Evolutionary conservation across 2,113 vertebrate species (phyloP).

Genomic region (Motacilla alba): DNA sequence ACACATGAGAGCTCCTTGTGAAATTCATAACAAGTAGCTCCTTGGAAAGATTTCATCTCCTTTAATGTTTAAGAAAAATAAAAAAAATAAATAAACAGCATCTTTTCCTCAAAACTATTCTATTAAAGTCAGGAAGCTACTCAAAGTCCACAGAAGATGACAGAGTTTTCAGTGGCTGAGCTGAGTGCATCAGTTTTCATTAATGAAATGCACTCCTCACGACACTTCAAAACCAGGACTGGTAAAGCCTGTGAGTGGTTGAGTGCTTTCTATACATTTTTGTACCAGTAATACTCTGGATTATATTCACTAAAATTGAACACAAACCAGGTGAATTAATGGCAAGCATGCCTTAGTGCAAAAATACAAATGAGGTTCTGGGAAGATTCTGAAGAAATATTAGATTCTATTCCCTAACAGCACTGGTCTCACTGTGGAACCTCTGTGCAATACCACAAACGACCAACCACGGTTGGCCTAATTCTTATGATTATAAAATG

Average conservation of each 20-base stretch:
- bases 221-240: neutral
- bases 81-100: neutral
- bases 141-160: neutral
- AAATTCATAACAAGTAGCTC: neutral
- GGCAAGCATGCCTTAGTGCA: neutral
- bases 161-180: neutral
- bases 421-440: neutral
- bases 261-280: neutral
- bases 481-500: neutral
- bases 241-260: neutral
- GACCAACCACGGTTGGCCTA: accelerated
- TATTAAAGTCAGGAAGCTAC: neutral
- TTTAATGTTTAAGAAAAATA: neutral
- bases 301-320: neutral
- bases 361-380: neutral
- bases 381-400: neutral
- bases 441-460: neutral
- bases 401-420: neutral
- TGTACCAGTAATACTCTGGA: neutral
- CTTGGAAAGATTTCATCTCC: neutral
- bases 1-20: neutral
- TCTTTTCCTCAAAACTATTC: neutral
- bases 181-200: neutral
- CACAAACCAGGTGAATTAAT: neutral
- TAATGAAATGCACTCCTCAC: neutral